Conservation (phyloP, 1,140 invertebrate species). For the Drosophila biarmipes region DNA sequence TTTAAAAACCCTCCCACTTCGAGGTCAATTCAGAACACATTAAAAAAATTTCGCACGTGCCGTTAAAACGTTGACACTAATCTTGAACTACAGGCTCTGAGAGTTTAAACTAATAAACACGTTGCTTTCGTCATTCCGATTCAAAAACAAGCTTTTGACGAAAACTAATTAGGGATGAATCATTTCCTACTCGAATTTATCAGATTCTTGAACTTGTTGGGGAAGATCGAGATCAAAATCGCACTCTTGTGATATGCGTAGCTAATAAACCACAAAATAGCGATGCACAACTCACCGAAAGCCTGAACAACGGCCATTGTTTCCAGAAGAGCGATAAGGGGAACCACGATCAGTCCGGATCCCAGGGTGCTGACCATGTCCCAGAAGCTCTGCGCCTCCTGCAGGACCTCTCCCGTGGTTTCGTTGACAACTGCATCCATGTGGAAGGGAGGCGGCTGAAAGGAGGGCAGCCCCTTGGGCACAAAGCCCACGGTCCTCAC, state of each 20-base stretch:
- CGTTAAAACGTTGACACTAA: conserved; percentile 18
- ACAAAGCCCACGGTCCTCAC: conserved; percentile 86
- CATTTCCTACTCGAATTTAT: conserved; percentile 14
- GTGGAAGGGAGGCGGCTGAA: conserved; percentile 88
- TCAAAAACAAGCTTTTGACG: conserved; percentile 8
- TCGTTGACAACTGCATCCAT: conserved; percentile 84
- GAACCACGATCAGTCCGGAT: conserved; percentile 91
- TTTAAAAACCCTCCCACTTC: not conserved
- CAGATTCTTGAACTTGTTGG: not conserved
- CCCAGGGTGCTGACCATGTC: conserved; percentile 91
- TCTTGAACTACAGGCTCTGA: conserved; percentile 3
- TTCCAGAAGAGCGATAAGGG: conserved; percentile 92
- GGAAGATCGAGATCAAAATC: not conserved
- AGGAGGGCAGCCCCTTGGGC: conserved; percentile 88
- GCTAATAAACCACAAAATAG: not conserved
- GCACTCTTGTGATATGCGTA: not conserved
- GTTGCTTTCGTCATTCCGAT: not conserved
- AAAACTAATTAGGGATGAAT: conserved; percentile 9
- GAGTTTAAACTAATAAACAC: not conserved
- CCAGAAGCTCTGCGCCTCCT: conserved; percentile 85
- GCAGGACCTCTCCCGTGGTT: conserved; percentile 84
- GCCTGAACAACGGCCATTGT: conserved; percentile 94
- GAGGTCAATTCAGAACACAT: not conserved
- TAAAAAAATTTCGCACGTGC: conserved; percentile 1
- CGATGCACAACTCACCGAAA: conserved; percentile 82